Evolutionary conservation across 2,113 vertebrate species (phyloP).

Genomic region (Daphoenositta chrysoptera): DNA sequence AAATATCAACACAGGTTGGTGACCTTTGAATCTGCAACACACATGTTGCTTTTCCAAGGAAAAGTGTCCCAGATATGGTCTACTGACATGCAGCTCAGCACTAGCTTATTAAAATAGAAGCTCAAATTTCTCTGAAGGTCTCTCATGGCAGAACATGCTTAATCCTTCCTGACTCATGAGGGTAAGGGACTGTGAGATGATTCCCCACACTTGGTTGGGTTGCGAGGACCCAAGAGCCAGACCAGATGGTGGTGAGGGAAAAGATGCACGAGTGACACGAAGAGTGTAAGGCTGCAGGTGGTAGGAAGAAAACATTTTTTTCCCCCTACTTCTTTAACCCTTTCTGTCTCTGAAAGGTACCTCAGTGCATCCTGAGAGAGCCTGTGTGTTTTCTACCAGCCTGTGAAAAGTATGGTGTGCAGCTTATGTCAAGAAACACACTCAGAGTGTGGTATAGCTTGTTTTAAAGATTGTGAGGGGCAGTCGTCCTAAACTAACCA

Average conservation of each 20-base stretch:
- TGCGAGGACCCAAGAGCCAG: background rate
- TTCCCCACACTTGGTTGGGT: background rate
- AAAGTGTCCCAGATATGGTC: background rate
- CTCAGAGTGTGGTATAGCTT: background rate
- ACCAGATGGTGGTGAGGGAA: background rate
- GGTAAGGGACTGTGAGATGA: background rate
- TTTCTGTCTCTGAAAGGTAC: background rate
- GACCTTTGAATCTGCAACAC: background rate
- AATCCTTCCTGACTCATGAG: background rate
- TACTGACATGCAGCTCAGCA: background rate
- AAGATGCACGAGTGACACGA: background rate
- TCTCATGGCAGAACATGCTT: fast-evolving
- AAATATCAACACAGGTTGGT: background rate
- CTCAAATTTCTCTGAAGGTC: background rate
- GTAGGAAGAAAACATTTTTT: background rate
- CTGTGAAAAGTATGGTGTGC: background rate
- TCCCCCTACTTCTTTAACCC: background rate
- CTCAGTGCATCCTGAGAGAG: background rate
- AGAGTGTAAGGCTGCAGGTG: background rate
- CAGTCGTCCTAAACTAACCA: background rate
- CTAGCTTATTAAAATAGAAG: background rate
- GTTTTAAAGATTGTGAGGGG: background rate
- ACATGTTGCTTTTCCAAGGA: background rate
- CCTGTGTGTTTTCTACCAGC: background rate
- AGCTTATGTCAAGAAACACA: background rate